phyloP scores from a whole-genome alignment of 2,113 vertebrate species.

The Scartelaos histophorus region DNA sequence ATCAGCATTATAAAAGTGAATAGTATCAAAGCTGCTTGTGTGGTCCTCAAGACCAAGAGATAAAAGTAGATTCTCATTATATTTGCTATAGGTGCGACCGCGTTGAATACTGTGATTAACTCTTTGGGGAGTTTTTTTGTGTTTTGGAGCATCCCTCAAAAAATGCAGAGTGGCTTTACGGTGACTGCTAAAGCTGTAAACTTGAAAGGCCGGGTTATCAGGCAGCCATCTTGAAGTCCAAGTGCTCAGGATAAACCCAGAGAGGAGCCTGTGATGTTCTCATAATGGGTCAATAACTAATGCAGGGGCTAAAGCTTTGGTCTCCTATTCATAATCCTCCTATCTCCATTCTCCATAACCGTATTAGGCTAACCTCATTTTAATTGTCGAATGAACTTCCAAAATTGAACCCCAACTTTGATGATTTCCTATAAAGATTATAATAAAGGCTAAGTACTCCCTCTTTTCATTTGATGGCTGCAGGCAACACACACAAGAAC shows the following conservation, averaged over 20 bases:
- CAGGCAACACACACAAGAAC: conserved; percentile 27
- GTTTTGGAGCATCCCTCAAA: conserved; percentile 15
- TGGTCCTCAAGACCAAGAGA: conserved; percentile 13
- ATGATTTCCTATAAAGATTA: conserved; percentile 29
- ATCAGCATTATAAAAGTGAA: conserved; percentile 15
- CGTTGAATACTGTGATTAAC: conserved; percentile 19
- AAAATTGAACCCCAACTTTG: conserved; percentile 18
- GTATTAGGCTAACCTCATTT: background rate
- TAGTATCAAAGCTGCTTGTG: conserved; percentile 11
- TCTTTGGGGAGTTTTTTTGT: background rate
- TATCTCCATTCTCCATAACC: conserved; percentile 25
- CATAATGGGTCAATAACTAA: conserved; percentile 21
- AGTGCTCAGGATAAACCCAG: conserved; percentile 37
- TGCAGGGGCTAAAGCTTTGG: conserved; percentile 6
- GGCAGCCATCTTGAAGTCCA: conserved; percentile 54
- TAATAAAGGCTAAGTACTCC: conserved; percentile 24
- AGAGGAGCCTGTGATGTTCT: conserved; percentile 44
- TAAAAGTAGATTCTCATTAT: conserved; percentile 16
- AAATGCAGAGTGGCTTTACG: conserved; percentile 51
- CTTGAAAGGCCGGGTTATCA: conserved; percentile 65
- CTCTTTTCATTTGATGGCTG: conserved; percentile 32
- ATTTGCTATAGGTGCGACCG: conserved; percentile 18
- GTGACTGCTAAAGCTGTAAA: conserved; percentile 57
- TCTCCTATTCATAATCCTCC: conserved; percentile 23
- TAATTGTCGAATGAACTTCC: conserved; percentile 30